Conservation (phyloP, 2,113 vertebrate species). For the Notiomystis cincta region DNA sequence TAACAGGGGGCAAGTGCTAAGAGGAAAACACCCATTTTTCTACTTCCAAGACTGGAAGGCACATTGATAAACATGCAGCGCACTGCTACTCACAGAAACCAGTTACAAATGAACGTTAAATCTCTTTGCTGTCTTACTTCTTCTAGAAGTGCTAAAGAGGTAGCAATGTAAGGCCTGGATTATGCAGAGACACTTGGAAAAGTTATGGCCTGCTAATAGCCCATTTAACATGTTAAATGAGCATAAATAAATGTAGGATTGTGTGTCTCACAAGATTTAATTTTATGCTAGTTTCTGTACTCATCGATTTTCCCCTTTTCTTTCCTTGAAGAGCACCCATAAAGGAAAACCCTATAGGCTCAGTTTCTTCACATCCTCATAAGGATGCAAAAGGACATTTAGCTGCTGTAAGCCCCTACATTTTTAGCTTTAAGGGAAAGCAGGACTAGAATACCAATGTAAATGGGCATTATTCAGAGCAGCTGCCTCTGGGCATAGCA, state of each 20-base stretch:
- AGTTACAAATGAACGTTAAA: background rate
- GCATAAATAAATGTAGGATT: background rate
- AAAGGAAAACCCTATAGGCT: background rate
- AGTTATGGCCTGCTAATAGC: background rate
- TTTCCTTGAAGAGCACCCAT: background rate
- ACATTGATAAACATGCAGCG: background rate
- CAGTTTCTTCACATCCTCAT: background rate
- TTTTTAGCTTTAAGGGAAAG: background rate
- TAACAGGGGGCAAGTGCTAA: background rate
- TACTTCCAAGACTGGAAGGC: background rate
- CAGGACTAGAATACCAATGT: background rate
- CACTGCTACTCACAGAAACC: background rate
- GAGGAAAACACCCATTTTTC: background rate
- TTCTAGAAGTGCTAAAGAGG: background rate
- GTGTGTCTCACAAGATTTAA: background rate
- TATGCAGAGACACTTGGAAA: background rate
- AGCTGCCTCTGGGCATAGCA: background rate
- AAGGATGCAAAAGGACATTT: background rate
- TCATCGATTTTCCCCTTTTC: background rate
- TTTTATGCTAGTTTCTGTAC: background rate
- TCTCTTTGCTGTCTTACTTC: background rate
- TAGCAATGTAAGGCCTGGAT: background rate
- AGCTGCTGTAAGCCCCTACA: background rate
- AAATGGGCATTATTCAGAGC: background rate
- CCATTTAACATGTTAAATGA: constrained; percentile 1